Evolutionary conservation across 35 echinoderm and acorn worm species (phyloP).

Genomic region (Diadema setosum): DNA sequence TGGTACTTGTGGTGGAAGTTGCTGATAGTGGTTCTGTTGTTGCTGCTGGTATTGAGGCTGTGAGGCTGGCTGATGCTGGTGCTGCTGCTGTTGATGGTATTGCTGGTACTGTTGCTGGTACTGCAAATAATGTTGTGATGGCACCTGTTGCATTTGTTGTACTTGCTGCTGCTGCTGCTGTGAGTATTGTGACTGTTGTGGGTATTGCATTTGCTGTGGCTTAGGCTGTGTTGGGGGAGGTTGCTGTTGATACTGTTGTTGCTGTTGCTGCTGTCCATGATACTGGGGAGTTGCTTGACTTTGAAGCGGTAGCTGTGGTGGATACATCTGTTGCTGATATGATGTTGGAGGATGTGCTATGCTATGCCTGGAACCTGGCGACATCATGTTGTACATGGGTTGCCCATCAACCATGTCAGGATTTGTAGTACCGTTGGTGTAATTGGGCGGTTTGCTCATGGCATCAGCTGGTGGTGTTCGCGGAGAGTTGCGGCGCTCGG

Average conservation of each 20-base stretch:
- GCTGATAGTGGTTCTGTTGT: not conserved
- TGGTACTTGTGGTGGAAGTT: not conserved
- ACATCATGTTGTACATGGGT: not conserved
- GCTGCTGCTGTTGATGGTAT: not conserved
- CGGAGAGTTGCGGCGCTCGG: conserved; percentile 29
- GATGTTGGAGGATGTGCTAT: not conserved
- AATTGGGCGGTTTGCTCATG: not conserved
- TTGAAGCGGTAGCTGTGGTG: conserved; percentile 19
- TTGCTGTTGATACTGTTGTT: conserved; percentile 26
- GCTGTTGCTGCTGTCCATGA: not conserved
- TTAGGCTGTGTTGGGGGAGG: not conserved
- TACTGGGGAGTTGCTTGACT: not conserved
- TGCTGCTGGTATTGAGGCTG: not conserved
- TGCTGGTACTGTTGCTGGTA: conserved; percentile 2
- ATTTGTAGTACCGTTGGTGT: not conserved
- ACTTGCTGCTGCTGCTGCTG: not conserved
- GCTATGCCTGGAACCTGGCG: conserved; percentile 7
- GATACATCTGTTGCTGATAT: conserved; percentile 4
- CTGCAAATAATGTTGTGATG: conserved; percentile 9
- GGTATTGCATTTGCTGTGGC: not conserved
- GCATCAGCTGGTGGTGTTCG: not conserved
- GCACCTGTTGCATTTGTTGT: not conserved
- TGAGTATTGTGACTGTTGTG: not conserved
- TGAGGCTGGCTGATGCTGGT: not conserved
- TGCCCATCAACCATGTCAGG: not conserved